Base-by-base conservation (phyloP, 1,140 invertebrate genomes). In the Tribolium castaneum region DNA sequence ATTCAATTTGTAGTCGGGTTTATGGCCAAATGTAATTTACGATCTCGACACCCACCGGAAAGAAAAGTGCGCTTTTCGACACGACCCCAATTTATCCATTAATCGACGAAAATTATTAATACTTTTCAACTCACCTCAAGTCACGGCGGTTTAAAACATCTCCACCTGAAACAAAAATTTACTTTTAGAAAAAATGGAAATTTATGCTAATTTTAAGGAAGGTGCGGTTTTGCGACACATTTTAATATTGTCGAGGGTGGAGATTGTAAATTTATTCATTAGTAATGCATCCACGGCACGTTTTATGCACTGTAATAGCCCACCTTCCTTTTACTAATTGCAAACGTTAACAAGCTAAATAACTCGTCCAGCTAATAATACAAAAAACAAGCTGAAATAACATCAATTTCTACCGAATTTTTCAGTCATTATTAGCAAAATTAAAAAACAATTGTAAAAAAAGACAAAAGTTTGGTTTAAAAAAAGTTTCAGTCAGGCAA, bases 1-100 rank as follows among this genome's bases (percentile, higher is more conserved):
- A 73, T 73, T 73, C 71, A 73, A 73, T 73, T 73, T 73, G 49
- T 73, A 73, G 71, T 50, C 70, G 49, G 70, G 70, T 73, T 73
- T 73, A 73, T 54, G 6, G 30, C 52, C n/a, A 52, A 73, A 52
- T 73, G 52, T 35, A 52, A 73, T 73, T 73, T 73, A 73, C 71
- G 49, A 30, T 3, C 70, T 71, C 45, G 14, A 25, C 7, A 5
- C 7, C 59, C 7, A 5, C 1, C 59, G 59, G 59, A 66, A 66
- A 66, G 59, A 66, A 66, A 62, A 66, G 30, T 66, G 30, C 34
- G 30, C 5, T 66, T 66, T 66, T 30, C 34, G 30, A 39, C 34
- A 66, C 13, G 35, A 25, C 19, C 19, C 56, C 22, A 34, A 62
- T 62, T 62, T 30, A 62, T 62, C 9, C 9, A 51, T 6, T 51